phyloP scores from a whole-genome alignment of 2,797 vertebrate species.

The Heliangelus exortis region DNA sequence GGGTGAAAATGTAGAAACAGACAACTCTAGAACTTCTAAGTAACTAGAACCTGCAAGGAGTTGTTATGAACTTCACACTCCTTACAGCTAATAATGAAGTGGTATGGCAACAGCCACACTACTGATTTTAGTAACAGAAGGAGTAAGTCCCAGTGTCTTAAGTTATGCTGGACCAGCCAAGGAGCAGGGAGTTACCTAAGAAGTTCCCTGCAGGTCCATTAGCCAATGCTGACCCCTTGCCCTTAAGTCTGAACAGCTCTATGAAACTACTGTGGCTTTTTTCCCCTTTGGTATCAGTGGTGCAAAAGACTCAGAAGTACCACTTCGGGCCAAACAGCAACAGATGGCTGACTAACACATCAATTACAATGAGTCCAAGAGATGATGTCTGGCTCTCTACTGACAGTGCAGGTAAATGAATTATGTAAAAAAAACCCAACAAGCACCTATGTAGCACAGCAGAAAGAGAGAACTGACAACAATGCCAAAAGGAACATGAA shows the following conservation, averaged over 20 bases:
- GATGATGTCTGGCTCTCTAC: not conserved
- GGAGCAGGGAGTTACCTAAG: not conserved
- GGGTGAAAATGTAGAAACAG: not conserved
- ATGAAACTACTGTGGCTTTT: not conserved
- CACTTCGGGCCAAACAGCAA: not conserved
- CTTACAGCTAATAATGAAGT: not conserved
- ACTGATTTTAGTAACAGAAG: not conserved
- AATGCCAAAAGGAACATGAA: not conserved
- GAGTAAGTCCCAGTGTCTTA: not conserved
- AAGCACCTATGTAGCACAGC: not conserved
- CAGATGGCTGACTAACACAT: not conserved
- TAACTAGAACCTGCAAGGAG: not conserved
- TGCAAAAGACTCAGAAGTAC: not conserved
- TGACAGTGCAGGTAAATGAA: not conserved
- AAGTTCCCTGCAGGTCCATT: not conserved
- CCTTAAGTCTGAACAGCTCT: not conserved
- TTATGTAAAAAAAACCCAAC: not conserved
- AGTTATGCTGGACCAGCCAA: not conserved
- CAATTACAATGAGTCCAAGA: not conserved
- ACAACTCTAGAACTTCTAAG: not conserved
- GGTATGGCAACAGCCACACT: not conserved
- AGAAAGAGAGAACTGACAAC: not conserved
- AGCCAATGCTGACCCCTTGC: not conserved
- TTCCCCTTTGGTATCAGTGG: not conserved
- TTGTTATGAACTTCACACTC: not conserved